Evolutionary conservation across 2,888 invertebrate genomes (phyloP).

Genomic region (Hartigia nigra): DNA sequence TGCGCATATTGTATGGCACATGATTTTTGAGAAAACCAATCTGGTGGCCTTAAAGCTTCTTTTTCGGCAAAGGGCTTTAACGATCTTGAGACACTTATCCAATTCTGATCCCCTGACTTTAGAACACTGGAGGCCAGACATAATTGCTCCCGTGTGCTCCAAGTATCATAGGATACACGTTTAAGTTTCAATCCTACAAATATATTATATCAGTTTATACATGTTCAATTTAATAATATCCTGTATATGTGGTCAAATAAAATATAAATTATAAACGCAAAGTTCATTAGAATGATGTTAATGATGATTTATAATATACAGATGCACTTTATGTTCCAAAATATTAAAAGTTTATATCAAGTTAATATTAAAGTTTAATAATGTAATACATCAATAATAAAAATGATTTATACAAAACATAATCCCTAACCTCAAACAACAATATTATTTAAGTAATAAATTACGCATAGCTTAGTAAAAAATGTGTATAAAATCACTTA

Average conservation of each 20-base stretch:
- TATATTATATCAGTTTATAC: neutral
- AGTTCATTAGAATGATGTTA: neutral
- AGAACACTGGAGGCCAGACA: slow-evolving; percentile 88
- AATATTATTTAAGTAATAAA: neutral
- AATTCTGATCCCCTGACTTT: slow-evolving; percentile 89
- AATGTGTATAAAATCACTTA: slow-evolving; percentile 15
- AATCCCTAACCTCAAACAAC: neutral
- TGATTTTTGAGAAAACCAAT: slow-evolving; percentile 91
- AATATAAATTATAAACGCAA: neutral
- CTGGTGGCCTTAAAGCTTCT: slow-evolving; percentile 73
- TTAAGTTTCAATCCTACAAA: slow-evolving; percentile 68
- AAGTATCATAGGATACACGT: slow-evolving; percentile 81
- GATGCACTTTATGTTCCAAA: neutral
- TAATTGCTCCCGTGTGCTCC: slow-evolving; percentile 87
- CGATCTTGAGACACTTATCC: slow-evolving; percentile 88
- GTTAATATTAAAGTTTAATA: too few species aligned
- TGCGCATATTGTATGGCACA: slow-evolving; percentile 92
- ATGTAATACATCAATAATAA: neutral
- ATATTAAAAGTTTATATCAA: slow-evolving; percentile 6
- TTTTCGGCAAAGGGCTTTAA: slow-evolving; percentile 82
- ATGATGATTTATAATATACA: neutral
- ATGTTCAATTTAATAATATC: neutral
- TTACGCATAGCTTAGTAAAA: neutral
- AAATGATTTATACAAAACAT: slow-evolving; percentile 14
- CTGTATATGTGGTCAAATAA: neutral